These are phyloP conservation scores for Xenopus petersii DNA, from an alignment of 2,797 vertebrate species.

Conservation along the genomic window DNA sequence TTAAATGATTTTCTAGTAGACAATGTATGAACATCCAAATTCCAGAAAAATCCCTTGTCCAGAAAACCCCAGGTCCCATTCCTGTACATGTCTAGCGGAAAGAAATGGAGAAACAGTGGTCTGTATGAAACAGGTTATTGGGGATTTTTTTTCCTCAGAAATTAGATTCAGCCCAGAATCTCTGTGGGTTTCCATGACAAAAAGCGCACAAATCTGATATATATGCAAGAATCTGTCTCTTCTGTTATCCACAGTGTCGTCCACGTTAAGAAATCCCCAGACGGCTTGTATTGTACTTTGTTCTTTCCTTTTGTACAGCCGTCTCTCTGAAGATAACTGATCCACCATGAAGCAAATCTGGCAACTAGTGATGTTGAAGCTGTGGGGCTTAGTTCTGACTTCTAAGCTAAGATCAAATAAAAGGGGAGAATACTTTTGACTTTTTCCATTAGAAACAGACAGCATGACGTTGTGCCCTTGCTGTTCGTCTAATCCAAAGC, in stretches of 20 bases:
- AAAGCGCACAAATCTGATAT: constrained; percentile 6
- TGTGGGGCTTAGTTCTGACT: constrained; percentile 49
- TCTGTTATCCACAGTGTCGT: constrained; percentile 20
- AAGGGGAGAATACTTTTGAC: constrained; percentile 48
- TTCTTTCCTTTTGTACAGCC: constrained; percentile 41
- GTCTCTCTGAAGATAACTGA: constrained; percentile 57
- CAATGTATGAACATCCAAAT: too few relatives aligned
- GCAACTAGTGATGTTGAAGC: constrained; percentile 46
- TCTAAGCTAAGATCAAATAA: constrained; percentile 44
- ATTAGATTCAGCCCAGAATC: not conserved
- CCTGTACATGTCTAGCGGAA: too few relatives aligned
- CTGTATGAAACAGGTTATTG: too few relatives aligned
- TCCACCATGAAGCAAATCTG: constrained; percentile 52
- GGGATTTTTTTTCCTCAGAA: too few relatives aligned
- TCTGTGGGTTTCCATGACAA: not conserved
- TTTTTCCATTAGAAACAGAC: constrained; percentile 44
- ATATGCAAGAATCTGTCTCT: constrained; percentile 13
- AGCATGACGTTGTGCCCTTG: constrained; percentile 45
- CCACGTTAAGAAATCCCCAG: constrained; percentile 6
- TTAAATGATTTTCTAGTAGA: too few relatives aligned
- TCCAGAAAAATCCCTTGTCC: too few relatives aligned
- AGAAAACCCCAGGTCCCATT: too few relatives aligned
- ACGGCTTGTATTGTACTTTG: constrained; percentile 30
- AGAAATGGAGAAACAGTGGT: too few relatives aligned
- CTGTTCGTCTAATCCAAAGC: constrained; percentile 52